A percentile compares a stretch with the other conserved stretches of the same genome.
Conservation (phyloP, 2,797 vertebrate genomes). For the Pangasius djambal region DNA sequence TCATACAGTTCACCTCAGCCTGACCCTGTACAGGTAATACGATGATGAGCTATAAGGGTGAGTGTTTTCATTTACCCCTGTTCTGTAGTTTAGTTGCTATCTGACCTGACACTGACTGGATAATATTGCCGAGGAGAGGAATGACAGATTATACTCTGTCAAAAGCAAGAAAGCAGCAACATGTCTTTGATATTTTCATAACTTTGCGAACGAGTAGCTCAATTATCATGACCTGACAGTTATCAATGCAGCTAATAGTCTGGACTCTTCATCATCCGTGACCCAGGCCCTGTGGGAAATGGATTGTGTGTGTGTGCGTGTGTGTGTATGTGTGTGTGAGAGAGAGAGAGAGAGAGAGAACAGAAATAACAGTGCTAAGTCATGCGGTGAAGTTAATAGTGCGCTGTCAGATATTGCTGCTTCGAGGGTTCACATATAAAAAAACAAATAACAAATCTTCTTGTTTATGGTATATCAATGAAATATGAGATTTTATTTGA, state of each 20-base stretch:
- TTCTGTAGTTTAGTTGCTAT: conserved; percentile 16
- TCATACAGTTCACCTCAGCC: not conserved
- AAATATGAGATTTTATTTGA: conserved; percentile 8
- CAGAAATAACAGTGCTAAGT: conserved; percentile 10
- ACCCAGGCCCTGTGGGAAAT: conserved; percentile 25
- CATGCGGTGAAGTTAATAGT: not conserved
- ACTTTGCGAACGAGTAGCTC: conserved; percentile 34
- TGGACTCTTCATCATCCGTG: conserved; percentile 35
- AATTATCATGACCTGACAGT: conserved; percentile 46
- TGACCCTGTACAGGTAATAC: not conserved
- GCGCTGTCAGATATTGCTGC: not conserved
- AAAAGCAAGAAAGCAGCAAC: conserved; percentile 34
- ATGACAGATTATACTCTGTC: conserved; percentile 59
- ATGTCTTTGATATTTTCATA: conserved; percentile 45
- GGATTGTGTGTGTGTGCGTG: conserved; percentile 2
- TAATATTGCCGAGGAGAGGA: conserved; percentile 32
- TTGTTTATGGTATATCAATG: not conserved
- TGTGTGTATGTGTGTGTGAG: not conserved
- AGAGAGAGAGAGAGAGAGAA: too few relatives aligned
- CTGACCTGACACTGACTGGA: conserved; percentile 37
- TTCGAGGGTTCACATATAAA: conserved; percentile 2
- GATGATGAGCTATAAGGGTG: conserved; percentile 4
- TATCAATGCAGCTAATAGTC: conserved; percentile 51
- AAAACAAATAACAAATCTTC: conserved; percentile 2
- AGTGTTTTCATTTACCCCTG: conserved; percentile 30